phyloP scores from a whole-genome alignment of 30 jellyfish, hydroid and myxozoan species.

The Aurelia aurita region DNA sequence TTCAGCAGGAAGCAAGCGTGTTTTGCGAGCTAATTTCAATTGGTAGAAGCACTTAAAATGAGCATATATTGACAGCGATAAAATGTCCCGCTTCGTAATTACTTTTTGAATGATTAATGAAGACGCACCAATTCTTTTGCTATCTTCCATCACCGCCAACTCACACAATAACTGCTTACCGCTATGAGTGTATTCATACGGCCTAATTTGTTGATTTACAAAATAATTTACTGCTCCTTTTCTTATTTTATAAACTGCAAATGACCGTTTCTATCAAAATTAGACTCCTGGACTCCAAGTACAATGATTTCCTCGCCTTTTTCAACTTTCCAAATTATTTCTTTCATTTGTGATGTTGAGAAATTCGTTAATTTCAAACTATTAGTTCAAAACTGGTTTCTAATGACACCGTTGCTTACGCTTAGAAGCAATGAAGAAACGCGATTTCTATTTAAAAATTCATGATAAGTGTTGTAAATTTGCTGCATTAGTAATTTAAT shows the following conservation, averaged over 20 bases:
- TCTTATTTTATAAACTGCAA: slow-evolving; percentile 43
- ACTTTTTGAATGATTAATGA: slow-evolving; percentile 47
- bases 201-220: slow-evolving; percentile 54
- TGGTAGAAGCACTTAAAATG: slow-evolving; percentile 56
- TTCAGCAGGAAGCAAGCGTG: slow-evolving; percentile 55
- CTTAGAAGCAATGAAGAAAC: neutral
- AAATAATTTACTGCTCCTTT: slow-evolving; percentile 34
- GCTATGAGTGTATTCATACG: slow-evolving; percentile 38
- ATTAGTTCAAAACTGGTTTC: neutral
- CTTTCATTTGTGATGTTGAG: slow-evolving; percentile 16
- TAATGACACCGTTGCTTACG: slow-evolving; percentile 3
- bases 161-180: slow-evolving; percentile 57
- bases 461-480: no score
- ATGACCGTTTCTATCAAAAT: slow-evolving; percentile 47
- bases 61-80: slow-evolving; percentile 67
- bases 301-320: slow-evolving; percentile 40
- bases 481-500: neutral
- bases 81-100: slow-evolving; percentile 63
- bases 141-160: slow-evolving; percentile 59
- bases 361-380: slow-evolving; percentile 23
- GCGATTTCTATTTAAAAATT: neutral
- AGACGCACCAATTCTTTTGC: slow-evolving; percentile 58
- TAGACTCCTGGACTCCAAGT: slow-evolving; percentile 56
- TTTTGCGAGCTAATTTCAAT: slow-evolving; percentile 37
- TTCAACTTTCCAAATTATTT: slow-evolving; percentile 10